These are phyloP conservation scores for Chrysopilus asiliformis DNA, from an alignment of 2,888 invertebrate genomes.

Conservation along the genomic window DNA sequence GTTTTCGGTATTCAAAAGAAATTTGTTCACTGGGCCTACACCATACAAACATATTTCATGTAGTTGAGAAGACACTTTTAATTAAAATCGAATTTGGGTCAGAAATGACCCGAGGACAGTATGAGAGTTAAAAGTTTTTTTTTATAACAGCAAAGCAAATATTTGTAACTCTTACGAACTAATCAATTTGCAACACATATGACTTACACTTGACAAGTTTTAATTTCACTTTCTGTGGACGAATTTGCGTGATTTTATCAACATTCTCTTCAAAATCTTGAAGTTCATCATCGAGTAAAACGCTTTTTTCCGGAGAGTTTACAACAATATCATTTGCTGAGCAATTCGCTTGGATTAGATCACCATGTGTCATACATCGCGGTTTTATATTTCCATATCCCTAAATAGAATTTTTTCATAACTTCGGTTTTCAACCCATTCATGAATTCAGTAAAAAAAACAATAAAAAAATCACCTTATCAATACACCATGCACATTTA, in stretches of 20 bases:
- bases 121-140: too few relatives aligned
- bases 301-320: constrained; percentile 22
- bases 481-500: constrained; percentile 33
- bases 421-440: too few relatives aligned
- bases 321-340: constrained; percentile 21
- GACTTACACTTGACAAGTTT: constrained; percentile 49
- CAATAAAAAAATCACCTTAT: constrained; percentile 22
- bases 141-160: too few relatives aligned
- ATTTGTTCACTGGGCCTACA: too few relatives aligned
- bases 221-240: constrained; percentile 47
- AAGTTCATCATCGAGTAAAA: constrained; percentile 20
- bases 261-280: constrained; percentile 24
- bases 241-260: constrained; percentile 44
- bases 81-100: too few relatives aligned
- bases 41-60: too few relatives aligned
- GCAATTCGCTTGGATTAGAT: constrained; percentile 23
- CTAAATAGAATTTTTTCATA: constrained; percentile 9
- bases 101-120: too few relatives aligned
- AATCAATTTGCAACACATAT: too few relatives aligned
- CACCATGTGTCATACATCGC: constrained; percentile 25
- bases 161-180: too few relatives aligned
- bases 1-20: too few relatives aligned
- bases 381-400: constrained; percentile 11
- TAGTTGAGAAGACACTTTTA: too few relatives aligned
- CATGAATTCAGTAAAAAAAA: too few relatives aligned